phyloP scores from a whole-genome alignment of 2,888 invertebrate species.

The Villa cingulata region DNA sequence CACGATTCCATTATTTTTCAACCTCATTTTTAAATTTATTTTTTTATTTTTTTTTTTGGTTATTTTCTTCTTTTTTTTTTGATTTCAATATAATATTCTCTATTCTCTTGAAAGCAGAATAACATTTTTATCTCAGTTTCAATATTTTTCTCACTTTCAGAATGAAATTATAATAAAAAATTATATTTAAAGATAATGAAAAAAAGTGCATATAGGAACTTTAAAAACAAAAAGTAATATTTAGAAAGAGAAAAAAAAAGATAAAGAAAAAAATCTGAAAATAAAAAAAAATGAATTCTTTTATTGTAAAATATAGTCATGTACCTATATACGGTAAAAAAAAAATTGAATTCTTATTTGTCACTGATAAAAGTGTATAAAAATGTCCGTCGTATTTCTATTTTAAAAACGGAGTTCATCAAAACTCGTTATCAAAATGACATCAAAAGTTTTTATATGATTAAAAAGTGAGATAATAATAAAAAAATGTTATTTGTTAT shows the following conservation, averaged over 20 bases:
- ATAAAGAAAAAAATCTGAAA: constrained; percentile 1
- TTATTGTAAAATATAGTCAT: too few relatives aligned
- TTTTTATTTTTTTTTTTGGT: too few relatives aligned
- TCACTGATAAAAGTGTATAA: too few relatives aligned
- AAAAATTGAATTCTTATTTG: too few relatives aligned
- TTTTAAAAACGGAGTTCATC: constrained; percentile 6
- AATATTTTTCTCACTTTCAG: constrained; percentile 4
- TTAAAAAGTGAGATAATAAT: too few relatives aligned
- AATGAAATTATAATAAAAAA: too few relatives aligned
- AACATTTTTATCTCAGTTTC: constrained; percentile 2
- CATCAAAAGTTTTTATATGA: constrained; percentile 4
- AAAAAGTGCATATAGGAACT: too few relatives aligned
- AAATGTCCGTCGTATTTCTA: constrained; percentile 6
- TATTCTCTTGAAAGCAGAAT: not conserved
- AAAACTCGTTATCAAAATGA: constrained; percentile 9
- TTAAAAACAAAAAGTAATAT: constrained; percentile 1
- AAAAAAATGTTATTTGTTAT: not conserved
- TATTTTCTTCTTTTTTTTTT: too few relatives aligned
- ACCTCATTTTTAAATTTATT: too few relatives aligned
- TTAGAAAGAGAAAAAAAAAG: not conserved
- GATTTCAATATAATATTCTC: not conserved
- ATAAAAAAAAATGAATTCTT: constrained; percentile 2
- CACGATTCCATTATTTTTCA: too few relatives aligned
- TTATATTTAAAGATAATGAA: too few relatives aligned
- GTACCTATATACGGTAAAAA: too few relatives aligned